A percentile compares a stretch with the other conserved stretches of the same genome.
These are phyloP conservation scores for Solenopsis fugax DNA, from an alignment of 1,140 invertebrate species.

Conservation along the genomic window DNA sequence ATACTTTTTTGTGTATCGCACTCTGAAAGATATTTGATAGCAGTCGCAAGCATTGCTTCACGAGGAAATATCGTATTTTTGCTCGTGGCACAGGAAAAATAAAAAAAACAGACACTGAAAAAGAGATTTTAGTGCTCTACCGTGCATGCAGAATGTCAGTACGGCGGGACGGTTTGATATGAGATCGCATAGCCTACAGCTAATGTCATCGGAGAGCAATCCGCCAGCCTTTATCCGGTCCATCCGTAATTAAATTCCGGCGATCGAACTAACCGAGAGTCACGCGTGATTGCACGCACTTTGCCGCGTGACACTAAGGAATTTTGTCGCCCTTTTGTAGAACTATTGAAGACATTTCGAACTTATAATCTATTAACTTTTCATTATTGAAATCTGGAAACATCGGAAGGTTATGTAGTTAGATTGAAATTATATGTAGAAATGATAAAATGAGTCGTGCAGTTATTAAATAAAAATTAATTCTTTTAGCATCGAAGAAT, in stretches of 20 bases:
- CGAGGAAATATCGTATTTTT: slow-evolving; percentile 14
- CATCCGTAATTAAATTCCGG: slow-evolving; percentile 68
- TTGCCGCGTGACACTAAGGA: slow-evolving; percentile 36
- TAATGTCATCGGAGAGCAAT: slow-evolving; percentile 47
- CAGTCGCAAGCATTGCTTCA: background rate
- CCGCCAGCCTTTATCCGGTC: slow-evolving; percentile 44
- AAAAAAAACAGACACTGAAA: slow-evolving; percentile 13
- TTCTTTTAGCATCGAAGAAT: background rate
- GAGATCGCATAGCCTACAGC: slow-evolving; percentile 47
- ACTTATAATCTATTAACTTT: background rate
- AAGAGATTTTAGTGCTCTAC: slow-evolving; percentile 24
- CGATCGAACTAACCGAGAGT: slow-evolving; percentile 51
- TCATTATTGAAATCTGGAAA: background rate
- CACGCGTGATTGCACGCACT: slow-evolving; percentile 65
- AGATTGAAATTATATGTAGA: background rate
- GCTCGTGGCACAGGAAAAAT: background rate
- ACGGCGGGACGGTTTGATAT: slow-evolving; percentile 26
- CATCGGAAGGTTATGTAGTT: background rate
- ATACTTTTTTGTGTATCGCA: background rate
- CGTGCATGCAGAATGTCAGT: background rate
- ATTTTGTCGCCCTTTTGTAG: slow-evolving; percentile 55
- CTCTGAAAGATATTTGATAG: background rate
- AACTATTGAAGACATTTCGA: slow-evolving; percentile 40
- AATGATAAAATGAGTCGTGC: background rate
- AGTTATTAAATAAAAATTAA: slow-evolving; percentile 4